Base-by-base conservation (phyloP, 2,113 vertebrate species). In the Alouatta palliata region DNA sequence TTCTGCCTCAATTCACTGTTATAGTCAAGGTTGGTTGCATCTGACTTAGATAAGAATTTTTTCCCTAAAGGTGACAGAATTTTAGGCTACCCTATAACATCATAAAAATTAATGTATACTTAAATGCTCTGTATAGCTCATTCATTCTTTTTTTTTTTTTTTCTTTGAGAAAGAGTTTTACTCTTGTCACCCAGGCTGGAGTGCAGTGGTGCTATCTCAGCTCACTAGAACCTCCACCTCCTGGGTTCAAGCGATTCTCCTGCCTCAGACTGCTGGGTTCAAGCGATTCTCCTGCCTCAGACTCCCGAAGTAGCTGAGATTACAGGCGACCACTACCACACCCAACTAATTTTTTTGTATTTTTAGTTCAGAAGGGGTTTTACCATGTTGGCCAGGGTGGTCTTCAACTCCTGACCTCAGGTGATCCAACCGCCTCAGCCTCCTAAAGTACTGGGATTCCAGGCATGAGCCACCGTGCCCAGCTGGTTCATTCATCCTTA, bases 41-140 rank as follows among this genome's bases (percentile, higher is more conserved):
- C 30, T 96, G 83, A 96, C 70, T 17, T 71, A 37, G 58, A 70
- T 0, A 77, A 64, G 21, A 16, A 49, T 37, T 66, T 70, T 8
- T 8, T 71, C 1, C n/a, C 0, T 27, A 0, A 94, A 5, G 16
- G 23, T 75, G 20, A 25, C 12, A 49, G 17, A 6, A 9, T 32
- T 54, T 11, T 61, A 25, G 87, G 40, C 12, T 73, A 16, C 54
- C 0, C 71, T 2, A 12, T 6, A 61, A n/a, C 0, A 27, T 35
- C 1, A 70, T 6, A 37, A 81, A 95, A 87, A 52, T 35, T 16
- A 96, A 87, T 45, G 49, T 30, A 43, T 54, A 85, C 54, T 93
- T 85, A 92, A 94, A 83, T 32, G 16, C 12, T 20, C 45, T 10
- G 0, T 47, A 88, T 5, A 30, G 32, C 19, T 90, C 32, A 90